Percentiles rank a stretch among this genome's conserved stretches.
These are phyloP conservation scores for Caenorhabditis wallacei DNA, from an alignment of 2,888 invertebrate genomes.

Conservation along the genomic window DNA sequence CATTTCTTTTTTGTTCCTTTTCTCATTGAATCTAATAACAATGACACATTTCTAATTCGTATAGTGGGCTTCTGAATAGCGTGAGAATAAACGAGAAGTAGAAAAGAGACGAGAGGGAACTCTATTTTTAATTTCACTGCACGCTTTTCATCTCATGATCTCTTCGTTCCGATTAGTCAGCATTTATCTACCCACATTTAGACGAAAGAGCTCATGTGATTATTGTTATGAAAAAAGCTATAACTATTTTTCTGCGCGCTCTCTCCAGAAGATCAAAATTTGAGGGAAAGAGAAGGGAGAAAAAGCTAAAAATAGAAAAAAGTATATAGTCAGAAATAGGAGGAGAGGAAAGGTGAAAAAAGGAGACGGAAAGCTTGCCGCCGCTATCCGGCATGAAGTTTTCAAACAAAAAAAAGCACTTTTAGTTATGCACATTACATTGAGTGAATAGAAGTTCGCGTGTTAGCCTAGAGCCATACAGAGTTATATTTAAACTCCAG, in stretches of 20 bases:
- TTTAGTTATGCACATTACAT: conserved; percentile 5
- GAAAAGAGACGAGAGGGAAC: neutral
- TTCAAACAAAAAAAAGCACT: conserved; percentile 52
- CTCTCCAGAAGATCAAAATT: conserved; percentile 12
- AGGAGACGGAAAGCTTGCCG: conserved; percentile 2
- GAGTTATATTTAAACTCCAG: too few species aligned
- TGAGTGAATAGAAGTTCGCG: neutral
- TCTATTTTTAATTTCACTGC: conserved; percentile 24
- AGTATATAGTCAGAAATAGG: conserved; percentile 37
- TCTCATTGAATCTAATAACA: conserved; percentile 9
- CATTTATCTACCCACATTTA: conserved; percentile 10
- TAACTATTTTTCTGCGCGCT: conserved; percentile 26
- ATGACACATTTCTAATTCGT: conserved; percentile 50
- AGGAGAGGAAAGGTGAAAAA: conserved; percentile 33
- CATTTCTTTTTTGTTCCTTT: neutral
- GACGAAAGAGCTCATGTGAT: conserved; percentile 33
- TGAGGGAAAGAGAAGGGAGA: conserved; percentile 3
- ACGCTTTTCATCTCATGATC: conserved; percentile 27
- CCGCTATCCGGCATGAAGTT: conserved; percentile 7
- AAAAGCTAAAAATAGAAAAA: conserved; percentile 43
- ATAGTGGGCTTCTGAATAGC: conserved; percentile 15
- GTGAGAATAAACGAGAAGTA: conserved; percentile 4
- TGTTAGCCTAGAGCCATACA: too few species aligned
- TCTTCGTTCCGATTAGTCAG: conserved; percentile 30
- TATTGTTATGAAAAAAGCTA: conserved; percentile 34